phyloP scores from a whole-genome alignment of 2,888 invertebrate genomes.

The Alloplasta piceator region DNA sequence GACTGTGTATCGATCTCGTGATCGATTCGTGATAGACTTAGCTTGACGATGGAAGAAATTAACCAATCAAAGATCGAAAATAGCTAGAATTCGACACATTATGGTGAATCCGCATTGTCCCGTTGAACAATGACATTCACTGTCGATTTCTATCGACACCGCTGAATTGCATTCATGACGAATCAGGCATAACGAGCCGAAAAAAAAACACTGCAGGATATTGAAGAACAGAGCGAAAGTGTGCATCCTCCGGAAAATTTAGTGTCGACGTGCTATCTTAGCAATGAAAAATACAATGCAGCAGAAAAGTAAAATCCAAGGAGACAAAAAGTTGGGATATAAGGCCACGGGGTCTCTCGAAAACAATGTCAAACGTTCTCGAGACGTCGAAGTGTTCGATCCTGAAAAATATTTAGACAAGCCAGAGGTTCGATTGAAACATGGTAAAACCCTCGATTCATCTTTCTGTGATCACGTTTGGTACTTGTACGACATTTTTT shows the following conservation, averaged over 20 bases:
- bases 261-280: neutral
- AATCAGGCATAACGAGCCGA: conserved; percentile 65
- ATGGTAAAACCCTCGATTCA: conserved; percentile 25
- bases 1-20: neutral
- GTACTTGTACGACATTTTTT: neutral
- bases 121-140: conserved; percentile 24
- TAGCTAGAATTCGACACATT: conserved; percentile 40
- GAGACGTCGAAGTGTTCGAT: conserved; percentile 54
- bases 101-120: conserved; percentile 26
- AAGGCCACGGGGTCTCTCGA: conserved; percentile 66
- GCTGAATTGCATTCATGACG: conserved; percentile 26
- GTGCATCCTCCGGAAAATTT: conserved; percentile 68
- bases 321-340: conserved; percentile 68
- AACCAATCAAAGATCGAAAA: no score
- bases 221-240: conserved; percentile 70
- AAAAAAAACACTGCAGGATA: conserved; percentile 12
- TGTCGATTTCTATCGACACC: conserved; percentile 41
- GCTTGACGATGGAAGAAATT: neutral
- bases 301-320: conserved; percentile 2
- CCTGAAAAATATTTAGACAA: neutral
- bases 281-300: conserved; percentile 44
- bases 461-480: neutral
- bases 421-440: neutral
- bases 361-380: conserved; percentile 30
- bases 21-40: neutral